Evolutionary conservation across 2,113 vertebrate genomes (phyloP).

Genomic region (Aegotheles bennettii): DNA sequence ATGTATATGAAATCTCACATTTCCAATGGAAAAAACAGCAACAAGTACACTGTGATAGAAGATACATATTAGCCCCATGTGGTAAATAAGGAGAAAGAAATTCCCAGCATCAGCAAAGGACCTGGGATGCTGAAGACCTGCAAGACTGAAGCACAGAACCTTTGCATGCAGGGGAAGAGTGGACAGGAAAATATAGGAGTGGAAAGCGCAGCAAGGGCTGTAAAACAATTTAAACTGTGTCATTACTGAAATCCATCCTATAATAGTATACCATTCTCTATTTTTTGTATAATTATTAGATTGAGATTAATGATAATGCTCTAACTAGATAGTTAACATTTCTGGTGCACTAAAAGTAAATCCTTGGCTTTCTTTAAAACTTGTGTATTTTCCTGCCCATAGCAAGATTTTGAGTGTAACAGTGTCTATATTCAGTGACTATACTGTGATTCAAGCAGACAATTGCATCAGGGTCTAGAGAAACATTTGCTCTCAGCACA

Average conservation of each 20-base stretch:
- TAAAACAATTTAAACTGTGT: neutral
- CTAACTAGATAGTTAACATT: neutral
- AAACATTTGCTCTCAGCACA: neutral
- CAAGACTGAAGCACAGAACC: neutral
- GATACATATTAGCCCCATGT: neutral
- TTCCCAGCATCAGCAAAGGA: neutral
- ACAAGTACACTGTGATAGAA: neutral
- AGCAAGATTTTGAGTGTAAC: neutral
- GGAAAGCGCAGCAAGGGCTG: neutral
- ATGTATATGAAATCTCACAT: neutral
- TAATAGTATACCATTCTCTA: neutral
- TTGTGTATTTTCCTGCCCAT: neutral
- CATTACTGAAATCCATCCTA: neutral
- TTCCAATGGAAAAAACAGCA: neutral
- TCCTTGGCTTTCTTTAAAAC: neutral
- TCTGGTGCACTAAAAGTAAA: neutral
- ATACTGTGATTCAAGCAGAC: neutral
- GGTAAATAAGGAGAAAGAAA: neutral
- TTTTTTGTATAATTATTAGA: neutral
- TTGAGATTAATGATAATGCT: neutral
- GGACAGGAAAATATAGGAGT: neutral
- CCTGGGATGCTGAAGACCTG: neutral
- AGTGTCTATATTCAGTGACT: neutral
- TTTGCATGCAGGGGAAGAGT: neutral
- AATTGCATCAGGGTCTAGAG: neutral